Base-by-base conservation (phyloP, 2,113 vertebrate species). In the Machaerirhynchus nigripectus region DNA sequence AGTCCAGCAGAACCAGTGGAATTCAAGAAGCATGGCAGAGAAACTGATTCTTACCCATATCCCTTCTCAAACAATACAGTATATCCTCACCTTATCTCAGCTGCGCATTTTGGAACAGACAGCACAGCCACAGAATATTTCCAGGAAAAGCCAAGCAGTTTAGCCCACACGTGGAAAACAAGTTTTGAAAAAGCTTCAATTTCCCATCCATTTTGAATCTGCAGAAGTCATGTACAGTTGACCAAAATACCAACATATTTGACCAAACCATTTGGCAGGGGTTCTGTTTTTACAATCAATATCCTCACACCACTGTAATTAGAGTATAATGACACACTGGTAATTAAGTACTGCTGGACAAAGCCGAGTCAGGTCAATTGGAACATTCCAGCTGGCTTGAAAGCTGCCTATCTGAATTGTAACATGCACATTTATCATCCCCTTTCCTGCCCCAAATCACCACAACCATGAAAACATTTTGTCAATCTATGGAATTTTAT, bases 401-500 rank as follows among this genome's bases (percentile, higher is more conserved):
- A 81, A 94, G 63, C 40, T 70, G 18, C 64, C 76, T 87, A 75
- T 91, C 93, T 86, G 71, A 86, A 84, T 95, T 93, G 50, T 87
- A 93, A 59, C 37, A 87, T 6, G 44, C n/a, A 84, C 77, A 33
- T 64, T 64, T 56, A 56, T 9, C 35, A 47, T 5, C 14, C 15
- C 4, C 15, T 18, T 26, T 30, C 35, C 15, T n/a, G 47, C 9
- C 24, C 15, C 31, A 40, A 28, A n/a, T 27, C 69, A 91, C 18
- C 9, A 18, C 59, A 70, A 35, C 31, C 64, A 60, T 8, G 3
- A 59, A 52, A 44, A 92, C 61, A 47, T 63, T 78, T 69, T 86
- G 84, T 79, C 81, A 74, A 88, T 71, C 83, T 91, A 87, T 83
- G 93, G 80, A 93, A 95, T 96, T 97, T 97, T 96, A 97, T 96